Evolutionary conservation across 2,888 invertebrate species (phyloP).

Genomic region (Philaethria dido): DNA sequence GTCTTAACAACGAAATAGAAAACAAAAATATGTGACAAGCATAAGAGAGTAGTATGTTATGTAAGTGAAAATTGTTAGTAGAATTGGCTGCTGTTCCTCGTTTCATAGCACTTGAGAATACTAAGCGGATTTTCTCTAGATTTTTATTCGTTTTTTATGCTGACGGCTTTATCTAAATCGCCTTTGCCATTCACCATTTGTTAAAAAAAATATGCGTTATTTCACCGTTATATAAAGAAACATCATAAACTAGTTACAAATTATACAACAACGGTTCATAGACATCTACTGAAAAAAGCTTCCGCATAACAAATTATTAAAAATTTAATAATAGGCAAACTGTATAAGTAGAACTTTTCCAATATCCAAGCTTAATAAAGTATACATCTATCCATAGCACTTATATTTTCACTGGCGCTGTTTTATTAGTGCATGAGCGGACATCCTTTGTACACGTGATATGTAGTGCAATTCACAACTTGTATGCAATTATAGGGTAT

Average conservation of each 20-base stretch:
- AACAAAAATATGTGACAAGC: too few relatives aligned
- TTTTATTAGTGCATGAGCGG: constrained; percentile 28
- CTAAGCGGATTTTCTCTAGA: neutral
- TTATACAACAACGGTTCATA: too few relatives aligned
- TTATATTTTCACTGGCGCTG: constrained; percentile 4
- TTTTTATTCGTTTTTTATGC: neutral
- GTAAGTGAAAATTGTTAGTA: neutral
- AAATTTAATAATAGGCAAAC: neutral
- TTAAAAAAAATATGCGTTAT: too few relatives aligned
- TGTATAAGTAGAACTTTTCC: neutral
- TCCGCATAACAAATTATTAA: neutral
- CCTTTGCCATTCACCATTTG: too few relatives aligned
- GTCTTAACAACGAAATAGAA: too few relatives aligned
- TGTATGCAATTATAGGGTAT: constrained; percentile 24
- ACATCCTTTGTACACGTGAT: constrained; percentile 19
- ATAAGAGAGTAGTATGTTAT: too few relatives aligned
- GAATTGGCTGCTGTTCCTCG: neutral
- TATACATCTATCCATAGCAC: neutral
- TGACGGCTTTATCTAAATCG: neutral
- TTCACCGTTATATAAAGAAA: neutral
- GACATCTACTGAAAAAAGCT: too few relatives aligned
- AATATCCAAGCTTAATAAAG: constrained; percentile 7
- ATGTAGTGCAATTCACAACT: constrained; percentile 18
- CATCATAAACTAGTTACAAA: neutral
- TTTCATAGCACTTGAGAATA: neutral